Percentiles rank a stretch among this genome's conserved stretches.
These are phyloP conservation scores for Gymnoscelis rufifasciata DNA, from an alignment of 2,888 invertebrate genomes.

Conservation along the genomic window DNA sequence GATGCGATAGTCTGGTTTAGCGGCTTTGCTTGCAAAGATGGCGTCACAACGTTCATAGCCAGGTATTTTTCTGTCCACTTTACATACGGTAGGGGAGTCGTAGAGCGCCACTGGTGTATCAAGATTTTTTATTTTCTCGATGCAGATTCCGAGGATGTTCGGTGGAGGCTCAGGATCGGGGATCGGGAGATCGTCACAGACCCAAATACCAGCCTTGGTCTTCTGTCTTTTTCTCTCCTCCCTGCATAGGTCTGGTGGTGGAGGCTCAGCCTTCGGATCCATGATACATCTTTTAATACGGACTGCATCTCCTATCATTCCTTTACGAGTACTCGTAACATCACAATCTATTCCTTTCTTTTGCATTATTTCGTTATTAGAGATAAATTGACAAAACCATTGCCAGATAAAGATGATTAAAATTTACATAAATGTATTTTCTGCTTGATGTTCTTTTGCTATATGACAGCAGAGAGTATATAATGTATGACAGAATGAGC, in stretches of 20 bases:
- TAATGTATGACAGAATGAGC: too few species aligned
- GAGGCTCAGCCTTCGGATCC: neutral
- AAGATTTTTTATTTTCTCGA: neutral
- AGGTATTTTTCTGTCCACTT: neutral
- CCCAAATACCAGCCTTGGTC: neutral
- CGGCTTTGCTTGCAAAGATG: neutral
- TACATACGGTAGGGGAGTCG: neutral
- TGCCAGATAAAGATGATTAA: too few species aligned
- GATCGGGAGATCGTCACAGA: neutral
- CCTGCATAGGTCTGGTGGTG: neutral
- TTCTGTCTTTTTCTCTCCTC: neutral
- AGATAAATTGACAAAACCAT: too few species aligned
- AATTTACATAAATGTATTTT: too few species aligned
- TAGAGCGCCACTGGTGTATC: too few species aligned
- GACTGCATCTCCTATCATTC: too few species aligned
- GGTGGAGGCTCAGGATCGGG: neutral
- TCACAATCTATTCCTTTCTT: too few species aligned
- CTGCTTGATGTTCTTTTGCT: too few species aligned
- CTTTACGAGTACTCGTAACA: too few species aligned
- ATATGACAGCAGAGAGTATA: too few species aligned
- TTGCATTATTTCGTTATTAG: too few species aligned
- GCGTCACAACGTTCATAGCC: neutral
- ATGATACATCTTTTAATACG: slow-evolving; percentile 42
- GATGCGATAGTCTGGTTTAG: slow-evolving; percentile 35
- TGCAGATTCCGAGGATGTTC: neutral